These are phyloP conservation scores for Herpetotheres cachinnans DNA, from an alignment of 2,113 vertebrate species.

Conservation along the genomic window DNA sequence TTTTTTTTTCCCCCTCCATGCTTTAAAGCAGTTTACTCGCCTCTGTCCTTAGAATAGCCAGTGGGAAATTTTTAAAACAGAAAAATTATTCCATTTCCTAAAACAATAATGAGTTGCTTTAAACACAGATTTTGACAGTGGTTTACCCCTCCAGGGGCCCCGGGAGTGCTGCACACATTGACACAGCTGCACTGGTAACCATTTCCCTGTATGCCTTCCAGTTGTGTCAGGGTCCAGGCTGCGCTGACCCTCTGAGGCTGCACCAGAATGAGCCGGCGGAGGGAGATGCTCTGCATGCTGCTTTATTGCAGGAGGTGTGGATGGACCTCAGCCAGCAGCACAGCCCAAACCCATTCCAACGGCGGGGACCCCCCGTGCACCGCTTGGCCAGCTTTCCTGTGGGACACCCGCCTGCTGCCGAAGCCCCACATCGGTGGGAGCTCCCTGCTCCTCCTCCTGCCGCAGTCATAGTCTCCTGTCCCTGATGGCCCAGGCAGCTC, in stretches of 20 bases:
- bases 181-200: not conserved
- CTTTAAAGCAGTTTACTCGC: not conserved
- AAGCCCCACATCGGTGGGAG: fast-evolving
- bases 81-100: not conserved
- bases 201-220: not conserved
- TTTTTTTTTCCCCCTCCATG: not conserved
- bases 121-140: fast-evolving
- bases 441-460: not conserved
- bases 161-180: not conserved
- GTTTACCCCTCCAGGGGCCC: not conserved
- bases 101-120: not conserved
- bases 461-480: fast-evolving
- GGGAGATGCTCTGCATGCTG: not conserved
- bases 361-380: fast-evolving
- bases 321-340: not conserved
- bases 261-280: fast-evolving
- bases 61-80: not conserved
- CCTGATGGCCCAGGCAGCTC: not conserved
- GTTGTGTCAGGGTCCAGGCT: not conserved
- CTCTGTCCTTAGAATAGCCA: not conserved
- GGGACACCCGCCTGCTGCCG: not conserved
- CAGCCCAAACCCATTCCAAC: not conserved
- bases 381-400: not conserved
- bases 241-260: not conserved
- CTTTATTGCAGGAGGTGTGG: not conserved